These are phyloP conservation scores for Galago senegalensis DNA, from an alignment of 2,797 vertebrate species.

Conservation along the genomic window DNA sequence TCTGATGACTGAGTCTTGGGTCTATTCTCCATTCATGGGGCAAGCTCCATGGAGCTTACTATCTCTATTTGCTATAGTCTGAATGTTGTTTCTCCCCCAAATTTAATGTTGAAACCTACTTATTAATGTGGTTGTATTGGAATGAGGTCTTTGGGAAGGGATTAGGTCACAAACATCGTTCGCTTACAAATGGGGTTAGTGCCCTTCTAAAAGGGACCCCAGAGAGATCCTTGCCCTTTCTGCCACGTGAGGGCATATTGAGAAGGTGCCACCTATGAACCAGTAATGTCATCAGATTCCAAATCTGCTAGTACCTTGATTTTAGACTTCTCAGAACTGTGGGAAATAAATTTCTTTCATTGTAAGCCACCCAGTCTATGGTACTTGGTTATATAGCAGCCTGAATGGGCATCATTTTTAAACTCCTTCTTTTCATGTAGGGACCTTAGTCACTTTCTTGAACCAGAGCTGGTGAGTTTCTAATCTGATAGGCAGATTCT, in stretches of 20 bases:
- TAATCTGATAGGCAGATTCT: neutral
- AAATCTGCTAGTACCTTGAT: neutral
- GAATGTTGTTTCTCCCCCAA: neutral
- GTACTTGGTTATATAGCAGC: neutral
- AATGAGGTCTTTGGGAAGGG: neutral
- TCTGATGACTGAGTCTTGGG: neutral
- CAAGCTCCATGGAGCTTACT: neutral
- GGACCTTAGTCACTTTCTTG: neutral
- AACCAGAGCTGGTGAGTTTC: neutral
- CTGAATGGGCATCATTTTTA: neutral
- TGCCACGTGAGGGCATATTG: neutral
- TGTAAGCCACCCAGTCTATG: neutral
- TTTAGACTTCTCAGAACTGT: neutral
- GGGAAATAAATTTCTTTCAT: neutral
- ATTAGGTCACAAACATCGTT: neutral
- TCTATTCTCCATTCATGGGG: neutral
- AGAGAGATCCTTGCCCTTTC: neutral
- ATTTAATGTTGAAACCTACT: neutral
- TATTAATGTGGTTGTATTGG: neutral
- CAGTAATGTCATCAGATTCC: neutral
- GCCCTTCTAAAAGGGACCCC: neutral
- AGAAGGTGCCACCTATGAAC: neutral
- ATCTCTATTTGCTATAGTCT: neutral
- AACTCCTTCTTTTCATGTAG: neutral
- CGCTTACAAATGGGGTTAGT: too few species aligned